phyloP scores from a whole-genome alignment of 2,797 vertebrate genomes.

The Antennarius maculatus region DNA sequence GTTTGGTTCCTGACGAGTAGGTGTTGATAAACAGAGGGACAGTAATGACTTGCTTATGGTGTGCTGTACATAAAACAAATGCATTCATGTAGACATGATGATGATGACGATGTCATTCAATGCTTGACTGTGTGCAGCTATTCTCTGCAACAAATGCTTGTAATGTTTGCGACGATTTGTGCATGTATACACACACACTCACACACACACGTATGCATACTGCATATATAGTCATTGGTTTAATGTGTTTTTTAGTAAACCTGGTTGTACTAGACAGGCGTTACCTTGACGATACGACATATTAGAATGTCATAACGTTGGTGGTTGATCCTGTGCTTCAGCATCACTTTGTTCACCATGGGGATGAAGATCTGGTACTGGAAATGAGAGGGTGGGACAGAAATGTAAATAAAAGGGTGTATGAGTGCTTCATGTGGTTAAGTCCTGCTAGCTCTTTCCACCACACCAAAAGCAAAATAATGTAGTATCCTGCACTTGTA shows the following conservation, averaged over 20 bases:
- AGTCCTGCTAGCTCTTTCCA: conserved; percentile 31
- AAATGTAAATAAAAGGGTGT: conserved; percentile 47
- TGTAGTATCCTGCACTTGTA: conserved; percentile 45
- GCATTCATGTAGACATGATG: conserved; percentile 34
- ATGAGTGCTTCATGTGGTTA: conserved; percentile 48
- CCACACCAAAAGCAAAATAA: conserved; percentile 59
- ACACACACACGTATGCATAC: conserved; percentile 1
- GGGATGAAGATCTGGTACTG: conserved; percentile 99
- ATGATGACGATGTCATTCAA: conserved; percentile 25
- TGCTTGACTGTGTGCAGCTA: conserved; percentile 15
- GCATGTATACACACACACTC: background rate
- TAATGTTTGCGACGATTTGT: background rate
- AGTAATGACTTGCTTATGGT: conserved; percentile 38
- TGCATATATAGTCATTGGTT: background rate
- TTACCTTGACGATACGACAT: conserved; percentile 97
- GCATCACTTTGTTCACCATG: conserved; percentile 98
- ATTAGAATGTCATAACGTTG: conserved; percentile 97
- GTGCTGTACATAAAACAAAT: conserved; percentile 6
- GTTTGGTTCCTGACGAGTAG: conserved; percentile 39
- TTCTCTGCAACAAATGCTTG: conserved; percentile 1
- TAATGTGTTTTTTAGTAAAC: background rate
- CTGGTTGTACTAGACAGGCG: conserved; percentile 2
- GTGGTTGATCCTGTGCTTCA: conserved; percentile 95
- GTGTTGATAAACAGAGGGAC: conserved; percentile 55
- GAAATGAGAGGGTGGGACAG: conserved; percentile 46